Base-by-base conservation (phyloP, 2,113 vertebrate species). In the Microtus richardsoni region DNA sequence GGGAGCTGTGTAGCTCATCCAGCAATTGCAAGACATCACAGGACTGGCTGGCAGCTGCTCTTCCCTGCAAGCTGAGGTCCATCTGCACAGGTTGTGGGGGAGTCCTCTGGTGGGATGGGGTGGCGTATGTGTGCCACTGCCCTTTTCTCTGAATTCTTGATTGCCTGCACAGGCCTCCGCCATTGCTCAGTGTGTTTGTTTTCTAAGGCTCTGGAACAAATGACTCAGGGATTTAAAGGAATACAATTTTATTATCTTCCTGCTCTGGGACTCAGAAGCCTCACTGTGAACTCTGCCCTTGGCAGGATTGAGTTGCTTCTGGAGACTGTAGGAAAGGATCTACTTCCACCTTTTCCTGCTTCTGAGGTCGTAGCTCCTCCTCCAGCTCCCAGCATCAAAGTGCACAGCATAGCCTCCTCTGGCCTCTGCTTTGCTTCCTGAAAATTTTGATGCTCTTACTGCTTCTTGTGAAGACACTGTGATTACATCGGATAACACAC, bases 241-340 rank as follows among this genome's bases (percentile, higher is more conserved):
- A 75, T 21, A 64, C 14, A 10, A 5, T 54, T 73, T 33, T 33
- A 36, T 70, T 49, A n/a, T 39, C 60, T 91, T 39, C 39, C 0
- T 52, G n/a, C 33, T 90, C 19, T 12, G 71, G 41, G 54, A 52
- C 39, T 82, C 86, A 91, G 94, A 95, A 21, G 3, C 78, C 54
- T 93, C 30, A 3, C 3, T 79, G 24, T 87, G 74, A 75, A 83
- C 64, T 80, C 7, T 3, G 68, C 33, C 70, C 47, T 80, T 6
- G 14, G n/a, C 41, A 85, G 62, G 87, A 44, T n/a, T 39, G 8
- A 47, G 36, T 14, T 80, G 62, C 66, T 77, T 82, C 60, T 54
- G 41, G 52, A 91, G 12, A 26, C 22, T 3, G 17, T 10, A 21
- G 41, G 21, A 24, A 19, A 83, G 41, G 54, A 36, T 54, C 10